Evolutionary conservation across 2,797 vertebrate genomes (phyloP).

Genomic region (Macropus fuliginosus): DNA sequence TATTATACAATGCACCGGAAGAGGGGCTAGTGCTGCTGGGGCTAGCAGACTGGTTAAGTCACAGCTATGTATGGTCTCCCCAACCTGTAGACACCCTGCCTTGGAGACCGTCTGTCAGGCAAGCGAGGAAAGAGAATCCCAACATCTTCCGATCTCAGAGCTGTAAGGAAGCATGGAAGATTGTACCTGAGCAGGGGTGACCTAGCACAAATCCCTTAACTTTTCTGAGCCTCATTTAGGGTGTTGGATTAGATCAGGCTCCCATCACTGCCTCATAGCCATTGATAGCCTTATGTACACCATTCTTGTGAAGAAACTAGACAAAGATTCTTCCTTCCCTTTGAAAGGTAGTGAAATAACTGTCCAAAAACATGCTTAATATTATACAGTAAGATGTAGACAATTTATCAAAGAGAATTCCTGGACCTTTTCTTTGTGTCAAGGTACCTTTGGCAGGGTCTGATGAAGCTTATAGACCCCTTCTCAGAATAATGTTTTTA

Average conservation of each 20-base stretch:
- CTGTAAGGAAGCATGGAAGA: background rate
- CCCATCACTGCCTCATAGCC: background rate
- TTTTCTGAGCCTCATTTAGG: background rate
- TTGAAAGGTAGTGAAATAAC: background rate
- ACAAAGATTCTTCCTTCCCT: background rate
- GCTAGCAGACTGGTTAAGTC: background rate
- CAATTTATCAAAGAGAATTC: background rate
- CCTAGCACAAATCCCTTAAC: background rate
- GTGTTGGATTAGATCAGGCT: background rate
- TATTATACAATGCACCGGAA: background rate
- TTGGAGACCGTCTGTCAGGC: background rate
- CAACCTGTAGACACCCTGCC: background rate
- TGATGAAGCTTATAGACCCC: background rate
- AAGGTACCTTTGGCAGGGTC: background rate
- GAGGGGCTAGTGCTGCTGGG: background rate
- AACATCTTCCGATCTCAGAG: background rate
- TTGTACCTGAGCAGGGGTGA: background rate
- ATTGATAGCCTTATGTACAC: background rate
- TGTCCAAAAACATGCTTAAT: background rate
- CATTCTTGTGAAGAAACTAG: background rate
- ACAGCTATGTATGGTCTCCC: background rate
- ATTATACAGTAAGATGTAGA: background rate
- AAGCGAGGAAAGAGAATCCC: background rate
- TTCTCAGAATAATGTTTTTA: background rate
- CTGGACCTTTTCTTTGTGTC: background rate